Percentiles rank a stretch among this genome's conserved stretches.
These are phyloP conservation scores for Nibea coibor DNA, from an alignment of 2,113 vertebrate species.

Conservation along the genomic window DNA sequence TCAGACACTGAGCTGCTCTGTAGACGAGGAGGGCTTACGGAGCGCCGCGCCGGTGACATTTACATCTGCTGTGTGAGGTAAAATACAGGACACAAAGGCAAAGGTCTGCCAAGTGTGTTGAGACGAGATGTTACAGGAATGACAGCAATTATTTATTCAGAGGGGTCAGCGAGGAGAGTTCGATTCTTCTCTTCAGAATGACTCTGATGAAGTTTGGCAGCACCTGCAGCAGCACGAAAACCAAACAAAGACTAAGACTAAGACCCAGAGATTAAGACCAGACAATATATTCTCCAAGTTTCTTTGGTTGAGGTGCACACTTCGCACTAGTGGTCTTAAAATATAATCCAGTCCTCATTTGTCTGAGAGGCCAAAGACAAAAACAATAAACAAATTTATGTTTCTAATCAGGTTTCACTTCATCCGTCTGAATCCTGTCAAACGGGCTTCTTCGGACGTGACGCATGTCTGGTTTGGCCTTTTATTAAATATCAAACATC, in stretches of 20 bases:
- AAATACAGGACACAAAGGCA: conserved; percentile 13
- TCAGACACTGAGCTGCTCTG: conserved; percentile 34
- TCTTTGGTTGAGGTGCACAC: no score
- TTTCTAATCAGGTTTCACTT: neutral
- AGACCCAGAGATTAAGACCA: no score
- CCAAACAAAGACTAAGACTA: no score
- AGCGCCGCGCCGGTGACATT: conserved; percentile 48
- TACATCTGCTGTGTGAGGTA: conserved; percentile 27
- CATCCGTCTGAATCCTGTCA: neutral
- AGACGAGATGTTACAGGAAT: neutral
- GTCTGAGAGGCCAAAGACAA: no score
- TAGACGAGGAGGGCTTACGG: neutral
- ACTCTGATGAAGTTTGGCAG: neutral
- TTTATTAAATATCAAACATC: conserved; percentile 5
- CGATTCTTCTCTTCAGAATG: neutral
- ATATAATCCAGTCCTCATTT: no score
- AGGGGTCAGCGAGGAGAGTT: neutral
- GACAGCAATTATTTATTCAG: conserved; percentile 49
- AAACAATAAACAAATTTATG: no score
- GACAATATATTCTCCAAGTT: neutral
- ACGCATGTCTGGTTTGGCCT: neutral
- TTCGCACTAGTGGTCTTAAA: no score
- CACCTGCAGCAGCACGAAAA: neutral
- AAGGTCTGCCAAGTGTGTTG: conserved; percentile 20
- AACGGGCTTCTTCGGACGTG: neutral